A percentile compares a stretch with the other conserved stretches of the same genome.
Conservation (phyloP, 2,888 invertebrate species). For the Chaitophorus viminalis region DNA sequence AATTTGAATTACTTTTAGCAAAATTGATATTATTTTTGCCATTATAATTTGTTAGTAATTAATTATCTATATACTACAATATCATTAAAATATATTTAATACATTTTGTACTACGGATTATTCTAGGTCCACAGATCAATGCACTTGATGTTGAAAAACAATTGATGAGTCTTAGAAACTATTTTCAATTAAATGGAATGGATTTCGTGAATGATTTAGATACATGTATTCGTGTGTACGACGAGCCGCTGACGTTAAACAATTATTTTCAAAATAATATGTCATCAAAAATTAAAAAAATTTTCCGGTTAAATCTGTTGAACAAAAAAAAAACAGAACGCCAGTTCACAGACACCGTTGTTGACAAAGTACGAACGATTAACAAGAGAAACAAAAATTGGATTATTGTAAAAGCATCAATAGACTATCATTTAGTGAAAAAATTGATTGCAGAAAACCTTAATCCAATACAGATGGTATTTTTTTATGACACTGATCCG, state of each 20-base stretch:
- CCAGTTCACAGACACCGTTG: background rate
- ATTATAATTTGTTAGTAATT: no score
- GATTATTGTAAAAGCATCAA: background rate
- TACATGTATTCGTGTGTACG: background rate
- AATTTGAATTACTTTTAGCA: no score
- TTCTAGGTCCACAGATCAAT: no score
- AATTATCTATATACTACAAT: no score
- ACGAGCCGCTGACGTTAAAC: background rate
- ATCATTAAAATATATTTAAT: no score
- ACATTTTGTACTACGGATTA: no score
- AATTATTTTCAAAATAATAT: background rate
- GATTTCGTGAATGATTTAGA: constrained; percentile 1
- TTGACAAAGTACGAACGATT: background rate
- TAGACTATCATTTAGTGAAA: background rate
- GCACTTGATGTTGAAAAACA: no score
- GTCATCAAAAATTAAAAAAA: no score
- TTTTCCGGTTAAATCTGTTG: no score
- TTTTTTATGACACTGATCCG: background rate
- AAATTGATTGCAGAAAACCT: background rate
- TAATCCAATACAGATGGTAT: background rate
- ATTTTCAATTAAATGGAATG: background rate
- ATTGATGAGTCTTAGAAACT: background rate
- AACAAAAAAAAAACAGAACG: background rate
- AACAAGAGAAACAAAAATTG: background rate
- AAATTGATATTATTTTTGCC: no score